Evolutionary conservation across 2,888 invertebrate species (phyloP).

Genomic region (Rhodophaea formosa): DNA sequence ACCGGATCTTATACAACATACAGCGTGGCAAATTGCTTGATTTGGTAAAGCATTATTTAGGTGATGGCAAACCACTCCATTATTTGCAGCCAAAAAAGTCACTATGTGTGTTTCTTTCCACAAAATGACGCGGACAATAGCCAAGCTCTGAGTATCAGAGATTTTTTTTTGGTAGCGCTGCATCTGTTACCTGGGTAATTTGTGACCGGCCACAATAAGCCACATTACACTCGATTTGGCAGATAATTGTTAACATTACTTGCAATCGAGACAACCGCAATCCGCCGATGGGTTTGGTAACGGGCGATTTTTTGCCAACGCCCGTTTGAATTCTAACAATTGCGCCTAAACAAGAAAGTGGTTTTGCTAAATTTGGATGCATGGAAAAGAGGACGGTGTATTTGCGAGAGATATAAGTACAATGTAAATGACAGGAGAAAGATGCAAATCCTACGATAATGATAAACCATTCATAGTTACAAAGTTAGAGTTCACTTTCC

Average conservation of each 20-base stretch:
- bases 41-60: too few species aligned
- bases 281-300: slow-evolving; percentile 48
- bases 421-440: slow-evolving; percentile 29
- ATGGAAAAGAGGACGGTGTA: slow-evolving; percentile 46
- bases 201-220: slow-evolving; percentile 2
- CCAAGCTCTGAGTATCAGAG: too few species aligned
- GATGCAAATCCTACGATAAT: neutral
- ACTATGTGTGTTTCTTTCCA: too few species aligned
- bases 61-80: too few species aligned
- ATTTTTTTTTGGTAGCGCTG: neutral
- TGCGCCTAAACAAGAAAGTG: slow-evolving; percentile 52
- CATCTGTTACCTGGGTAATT: neutral
- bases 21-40: too few species aligned
- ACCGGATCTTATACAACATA: too few species aligned
- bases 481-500: too few species aligned
- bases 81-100: too few species aligned
- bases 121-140: too few species aligned
- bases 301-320: slow-evolving; percentile 55
- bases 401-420: slow-evolving; percentile 34
- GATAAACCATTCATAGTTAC: neutral
- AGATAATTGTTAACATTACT: slow-evolving; percentile 54
- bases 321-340: slow-evolving; percentile 50
- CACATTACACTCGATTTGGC: slow-evolving; percentile 23
- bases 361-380: slow-evolving; percentile 47
- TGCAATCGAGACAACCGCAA: slow-evolving; percentile 59